Conservation (phyloP, 53 echinoderm and acorn worm species). For the Arbacia lixula region DNA sequence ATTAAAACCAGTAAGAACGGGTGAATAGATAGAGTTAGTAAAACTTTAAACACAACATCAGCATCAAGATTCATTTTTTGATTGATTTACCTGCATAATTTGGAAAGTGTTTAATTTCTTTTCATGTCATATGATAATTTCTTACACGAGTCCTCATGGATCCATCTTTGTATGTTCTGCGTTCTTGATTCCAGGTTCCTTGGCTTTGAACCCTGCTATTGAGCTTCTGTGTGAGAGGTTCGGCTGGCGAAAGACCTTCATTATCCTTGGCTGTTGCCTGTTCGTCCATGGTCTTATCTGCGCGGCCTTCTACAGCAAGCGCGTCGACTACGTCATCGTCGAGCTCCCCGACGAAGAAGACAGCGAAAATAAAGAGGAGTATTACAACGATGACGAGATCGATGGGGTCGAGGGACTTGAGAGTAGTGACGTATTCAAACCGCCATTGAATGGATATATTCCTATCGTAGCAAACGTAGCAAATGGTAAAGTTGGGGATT, state of each 20-base stretch:
- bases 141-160: no score
- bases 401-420: background rate
- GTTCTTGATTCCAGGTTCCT: constrained; percentile 78
- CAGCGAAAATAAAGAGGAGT: constrained; percentile 36
- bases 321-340: constrained; percentile 61
- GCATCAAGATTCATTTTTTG: no score
- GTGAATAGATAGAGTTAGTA: no score
- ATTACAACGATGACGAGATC: constrained; percentile 6
- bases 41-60: no score
- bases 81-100: no score
- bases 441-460: constrained; percentile 29
- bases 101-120: no score
- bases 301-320: constrained; percentile 69
- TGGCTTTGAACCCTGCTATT: constrained; percentile 78
- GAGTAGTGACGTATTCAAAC: constrained; percentile 33
- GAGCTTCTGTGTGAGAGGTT: constrained; percentile 74
- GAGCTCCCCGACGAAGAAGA: constrained; percentile 63
- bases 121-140: no score
- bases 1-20: no score
- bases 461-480: constrained; percentile 4
- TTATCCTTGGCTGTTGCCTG: constrained; percentile 71
- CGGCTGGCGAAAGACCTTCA: constrained; percentile 88
- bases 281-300: constrained; percentile 77
- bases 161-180: no score
- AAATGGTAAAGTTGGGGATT: background rate